Evolutionary conservation across 2,888 invertebrate species (phyloP).

Genomic region (Trissolcus brochymenae): DNA sequence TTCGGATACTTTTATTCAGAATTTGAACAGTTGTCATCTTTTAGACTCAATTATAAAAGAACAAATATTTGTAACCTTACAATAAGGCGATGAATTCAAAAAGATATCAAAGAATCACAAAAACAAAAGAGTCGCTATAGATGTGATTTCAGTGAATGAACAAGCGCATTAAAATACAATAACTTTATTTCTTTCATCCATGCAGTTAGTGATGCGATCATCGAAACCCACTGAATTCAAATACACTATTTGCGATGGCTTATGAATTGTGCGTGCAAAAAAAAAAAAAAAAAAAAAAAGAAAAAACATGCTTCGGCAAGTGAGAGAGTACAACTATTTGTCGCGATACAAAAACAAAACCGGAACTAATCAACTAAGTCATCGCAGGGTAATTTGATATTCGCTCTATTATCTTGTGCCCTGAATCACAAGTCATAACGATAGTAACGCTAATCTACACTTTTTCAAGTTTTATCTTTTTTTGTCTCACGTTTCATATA

Average conservation of each 20-base stretch:
- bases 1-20: slow-evolving; percentile 78
- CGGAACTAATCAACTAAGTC: slow-evolving; percentile 46
- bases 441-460: slow-evolving; percentile 8
- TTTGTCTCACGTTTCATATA: background rate
- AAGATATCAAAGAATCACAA: background rate
- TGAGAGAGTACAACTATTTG: slow-evolving; percentile 32
- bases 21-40: slow-evolving; percentile 28
- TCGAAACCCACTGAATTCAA: slow-evolving; percentile 26
- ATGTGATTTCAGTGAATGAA: slow-evolving; percentile 6
- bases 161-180: slow-evolving; percentile 44
- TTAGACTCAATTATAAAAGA: background rate
- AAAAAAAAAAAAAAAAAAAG: too few species aligned
- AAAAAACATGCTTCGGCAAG: slow-evolving; percentile 43
- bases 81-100: background rate
- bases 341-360: slow-evolving; percentile 29
- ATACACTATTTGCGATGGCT: slow-evolving; percentile 38
- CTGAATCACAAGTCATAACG: slow-evolving; percentile 12
- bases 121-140: slow-evolving; percentile 28
- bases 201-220: slow-evolving; percentile 26
- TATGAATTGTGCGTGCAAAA: slow-evolving; percentile 16
- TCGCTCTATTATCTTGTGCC: slow-evolving; percentile 31
- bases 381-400: slow-evolving; percentile 39
- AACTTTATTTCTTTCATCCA: slow-evolving; percentile 44
- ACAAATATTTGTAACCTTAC: background rate
- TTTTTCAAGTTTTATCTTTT: background rate